Evolutionary conservation across 2,888 invertebrate genomes (phyloP).

Genomic region (Epistrophe eligans): DNA sequence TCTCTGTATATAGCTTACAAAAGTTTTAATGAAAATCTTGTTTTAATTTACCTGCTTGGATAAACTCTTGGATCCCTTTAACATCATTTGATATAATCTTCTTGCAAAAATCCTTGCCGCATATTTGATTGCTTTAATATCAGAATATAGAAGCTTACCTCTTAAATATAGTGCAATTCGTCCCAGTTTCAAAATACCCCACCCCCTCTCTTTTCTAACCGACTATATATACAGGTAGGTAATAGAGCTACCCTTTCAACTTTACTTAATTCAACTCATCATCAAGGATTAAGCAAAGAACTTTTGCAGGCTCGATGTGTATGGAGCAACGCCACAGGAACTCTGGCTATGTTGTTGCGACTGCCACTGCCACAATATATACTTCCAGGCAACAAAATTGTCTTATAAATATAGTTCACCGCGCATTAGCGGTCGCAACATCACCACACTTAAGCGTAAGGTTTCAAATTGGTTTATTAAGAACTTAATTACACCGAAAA

Average conservation of each 20-base stretch:
- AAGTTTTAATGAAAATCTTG: constrained; percentile 60
- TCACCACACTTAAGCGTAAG: constrained; percentile 53
- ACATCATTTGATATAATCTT: constrained; percentile 55
- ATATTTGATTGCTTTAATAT: constrained; percentile 65
- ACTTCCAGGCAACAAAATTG: not conserved
- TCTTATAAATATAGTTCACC: constrained; percentile 50
- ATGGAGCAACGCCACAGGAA: not conserved
- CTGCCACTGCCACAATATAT: not conserved
- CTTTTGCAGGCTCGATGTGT: constrained; percentile 41
- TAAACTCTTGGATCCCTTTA: constrained; percentile 33
- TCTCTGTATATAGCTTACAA: constrained; percentile 56
- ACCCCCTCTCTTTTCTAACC: not conserved
- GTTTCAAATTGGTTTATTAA: constrained; percentile 75
- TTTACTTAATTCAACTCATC: constrained; percentile 72
- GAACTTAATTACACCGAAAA: constrained; percentile 75
- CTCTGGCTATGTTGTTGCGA: not conserved
- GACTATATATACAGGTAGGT: not conserved
- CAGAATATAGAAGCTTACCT: constrained; percentile 23
- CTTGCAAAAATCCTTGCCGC: constrained; percentile 30
- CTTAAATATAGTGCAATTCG: constrained; percentile 37
- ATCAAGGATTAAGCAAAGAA: constrained; percentile 64
- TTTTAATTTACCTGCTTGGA: constrained; percentile 24
- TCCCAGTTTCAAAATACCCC: not conserved
- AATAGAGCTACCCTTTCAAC: not conserved
- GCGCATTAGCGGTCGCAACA: constrained; percentile 61